A percentile compares a stretch with the other conserved stretches of the same genome.
phyloP scores from a whole-genome alignment of 2,797 vertebrate species.

The Halcyon smyrnensis region DNA sequence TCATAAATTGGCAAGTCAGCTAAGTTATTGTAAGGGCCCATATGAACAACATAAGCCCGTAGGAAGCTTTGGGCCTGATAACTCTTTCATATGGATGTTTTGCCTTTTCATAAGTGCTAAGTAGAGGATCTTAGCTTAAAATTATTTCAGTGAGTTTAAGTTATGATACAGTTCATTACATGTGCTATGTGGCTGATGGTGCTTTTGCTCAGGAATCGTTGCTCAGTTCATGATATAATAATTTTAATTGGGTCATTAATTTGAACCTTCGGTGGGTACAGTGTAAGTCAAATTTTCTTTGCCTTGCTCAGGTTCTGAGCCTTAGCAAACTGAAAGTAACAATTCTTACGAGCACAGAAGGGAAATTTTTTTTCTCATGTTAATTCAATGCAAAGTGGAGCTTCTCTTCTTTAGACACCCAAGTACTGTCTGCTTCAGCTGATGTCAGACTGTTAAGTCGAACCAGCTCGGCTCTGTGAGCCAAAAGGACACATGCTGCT shows the following conservation, averaged over 20 bases:
- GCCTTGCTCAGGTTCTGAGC: neutral
- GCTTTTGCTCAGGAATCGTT: neutral
- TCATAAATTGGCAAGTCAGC: neutral
- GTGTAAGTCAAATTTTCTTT: neutral
- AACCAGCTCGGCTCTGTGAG: neutral
- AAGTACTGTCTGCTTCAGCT: neutral
- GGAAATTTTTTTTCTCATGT: neutral
- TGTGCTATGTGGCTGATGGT: neutral
- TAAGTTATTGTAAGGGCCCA: neutral
- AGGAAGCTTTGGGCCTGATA: neutral
- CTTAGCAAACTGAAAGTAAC: neutral
- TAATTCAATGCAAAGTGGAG: neutral
- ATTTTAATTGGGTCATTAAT: slow-evolving; percentile 12
- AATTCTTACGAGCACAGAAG: neutral
- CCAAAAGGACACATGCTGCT: neutral
- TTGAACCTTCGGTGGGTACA: neutral
- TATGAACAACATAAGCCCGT: neutral
- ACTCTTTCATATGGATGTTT: neutral
- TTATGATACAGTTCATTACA: neutral
- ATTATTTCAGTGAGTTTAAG: neutral
- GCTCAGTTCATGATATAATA: neutral
- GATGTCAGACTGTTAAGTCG: neutral
- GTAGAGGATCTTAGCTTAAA: neutral
- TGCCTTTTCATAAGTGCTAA: neutral
- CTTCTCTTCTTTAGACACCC: neutral